These are phyloP conservation scores for Caenorhabditis drosophilae DNA, from an alignment of 2,888 invertebrate species.

Conservation along the genomic window DNA sequence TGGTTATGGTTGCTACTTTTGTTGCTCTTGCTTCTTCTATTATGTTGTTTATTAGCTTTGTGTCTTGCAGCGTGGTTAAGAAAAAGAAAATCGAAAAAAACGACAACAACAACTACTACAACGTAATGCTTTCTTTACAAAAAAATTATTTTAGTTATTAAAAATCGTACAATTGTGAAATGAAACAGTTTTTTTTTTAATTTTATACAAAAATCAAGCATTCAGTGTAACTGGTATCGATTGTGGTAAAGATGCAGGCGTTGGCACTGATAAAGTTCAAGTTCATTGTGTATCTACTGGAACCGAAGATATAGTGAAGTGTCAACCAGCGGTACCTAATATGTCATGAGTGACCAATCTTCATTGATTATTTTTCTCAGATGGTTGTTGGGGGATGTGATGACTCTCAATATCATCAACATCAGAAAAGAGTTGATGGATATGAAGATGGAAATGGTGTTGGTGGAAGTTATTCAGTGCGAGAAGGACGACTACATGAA, in stretches of 20 bases:
- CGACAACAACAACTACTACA: conserved; percentile 14
- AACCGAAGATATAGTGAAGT: conserved; percentile 34
- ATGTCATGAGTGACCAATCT: not conserved
- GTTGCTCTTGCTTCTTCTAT: conserved; percentile 53
- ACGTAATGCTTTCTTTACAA: conserved; percentile 12
- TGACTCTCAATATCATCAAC: conserved; percentile 12
- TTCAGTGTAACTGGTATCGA: conserved; percentile 22
- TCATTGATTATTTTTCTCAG: conserved; percentile 6
- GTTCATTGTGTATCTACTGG: conserved; percentile 29
- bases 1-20: conserved; percentile 59
- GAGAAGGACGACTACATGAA: conserved; percentile 44
- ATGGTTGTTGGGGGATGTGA: conserved; percentile 17
- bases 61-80: conserved; percentile 38
- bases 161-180: too few species aligned
- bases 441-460: conserved; percentile 24
- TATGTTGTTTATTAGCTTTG: conserved; percentile 47
- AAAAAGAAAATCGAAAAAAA: conserved; percentile 15
- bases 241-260: conserved; percentile 24
- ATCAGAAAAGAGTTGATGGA: conserved; percentile 10
- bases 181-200: too few species aligned
- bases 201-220: conserved; percentile 14
- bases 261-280: conserved; percentile 27
- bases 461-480: conserved; percentile 39
- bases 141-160: not conserved
- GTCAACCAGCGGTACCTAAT: conserved; percentile 25